Conservation (phyloP, 2,888 invertebrate genomes). For the Ormyrus pomaceus region DNA sequence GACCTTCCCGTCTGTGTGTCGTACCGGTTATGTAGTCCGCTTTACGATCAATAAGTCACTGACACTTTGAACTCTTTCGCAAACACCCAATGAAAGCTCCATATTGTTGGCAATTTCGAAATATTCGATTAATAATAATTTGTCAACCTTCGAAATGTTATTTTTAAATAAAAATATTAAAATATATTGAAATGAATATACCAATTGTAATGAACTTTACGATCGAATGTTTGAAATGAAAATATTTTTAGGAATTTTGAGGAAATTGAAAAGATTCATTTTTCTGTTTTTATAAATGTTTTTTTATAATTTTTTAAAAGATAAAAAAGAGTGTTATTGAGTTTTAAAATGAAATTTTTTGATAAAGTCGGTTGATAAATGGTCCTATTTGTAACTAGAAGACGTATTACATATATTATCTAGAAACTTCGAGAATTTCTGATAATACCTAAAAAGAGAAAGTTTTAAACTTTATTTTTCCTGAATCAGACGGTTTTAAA, state of each 20-base stretch:
- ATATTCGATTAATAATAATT: background rate
- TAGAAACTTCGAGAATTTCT: constrained; percentile 8
- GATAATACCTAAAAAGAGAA: background rate
- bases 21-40: constrained; percentile 39
- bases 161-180: no score
- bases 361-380: no score
- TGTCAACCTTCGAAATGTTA: no score
- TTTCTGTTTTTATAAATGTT: no score
- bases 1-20: constrained; percentile 18
- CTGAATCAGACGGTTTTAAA: constrained; percentile 39
- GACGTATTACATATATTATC: background rate
- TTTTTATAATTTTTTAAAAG: no score
- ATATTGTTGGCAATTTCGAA: constrained; percentile 8
- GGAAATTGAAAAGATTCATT: no score
- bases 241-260: no score
- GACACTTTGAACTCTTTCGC: constrained; percentile 50
- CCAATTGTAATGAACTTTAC: no score
- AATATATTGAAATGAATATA: no score
- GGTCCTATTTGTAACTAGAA: background rate
- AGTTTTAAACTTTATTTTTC: constrained; percentile 24
- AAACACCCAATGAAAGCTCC: constrained; percentile 22
- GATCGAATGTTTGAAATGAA: no score
- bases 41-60: constrained; percentile 54
- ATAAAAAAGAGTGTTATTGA: no score
- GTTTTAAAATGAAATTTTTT: no score